Percentiles rank a stretch among this genome's conserved stretches.
Conservation (phyloP, 35 echinoderm and acorn worm genomes). For the Anneissia japonica region DNA sequence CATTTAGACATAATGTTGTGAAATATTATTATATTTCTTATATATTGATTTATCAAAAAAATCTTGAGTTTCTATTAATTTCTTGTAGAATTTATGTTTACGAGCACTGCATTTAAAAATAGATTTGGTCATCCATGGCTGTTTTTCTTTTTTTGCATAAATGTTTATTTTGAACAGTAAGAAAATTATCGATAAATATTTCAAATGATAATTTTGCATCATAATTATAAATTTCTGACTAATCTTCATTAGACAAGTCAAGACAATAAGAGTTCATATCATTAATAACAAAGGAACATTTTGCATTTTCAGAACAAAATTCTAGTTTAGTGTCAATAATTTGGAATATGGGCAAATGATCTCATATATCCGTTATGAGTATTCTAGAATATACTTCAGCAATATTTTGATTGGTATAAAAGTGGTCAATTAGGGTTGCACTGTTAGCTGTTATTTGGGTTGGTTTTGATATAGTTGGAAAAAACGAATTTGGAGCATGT, state of each 20-base stretch:
- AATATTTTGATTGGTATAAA: neutral
- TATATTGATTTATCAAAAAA: neutral
- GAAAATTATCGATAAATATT: neutral
- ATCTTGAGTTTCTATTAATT: neutral
- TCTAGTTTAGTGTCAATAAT: neutral
- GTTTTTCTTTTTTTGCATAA: neutral
- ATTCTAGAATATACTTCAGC: neutral
- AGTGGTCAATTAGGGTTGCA: neutral
- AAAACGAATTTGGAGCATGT: neutral
- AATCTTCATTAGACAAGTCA: neutral
- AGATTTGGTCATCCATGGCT: neutral
- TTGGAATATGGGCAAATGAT: neutral
- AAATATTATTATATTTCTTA: slow-evolving; percentile 1
- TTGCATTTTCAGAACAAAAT: neutral
- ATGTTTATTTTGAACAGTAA: neutral
- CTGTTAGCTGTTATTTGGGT: neutral
- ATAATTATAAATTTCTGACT: neutral
- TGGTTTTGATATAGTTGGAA: neutral
- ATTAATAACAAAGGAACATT: neutral
- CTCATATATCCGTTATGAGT: neutral
- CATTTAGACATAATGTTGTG: neutral
- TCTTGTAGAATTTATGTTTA: neutral
- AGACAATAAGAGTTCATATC: neutral
- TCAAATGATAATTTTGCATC: neutral
- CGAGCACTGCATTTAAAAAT: neutral